These are phyloP conservation scores for Borostomias antarcticus DNA, from an alignment of 2,797 vertebrate genomes.

Conservation along the genomic window DNA sequence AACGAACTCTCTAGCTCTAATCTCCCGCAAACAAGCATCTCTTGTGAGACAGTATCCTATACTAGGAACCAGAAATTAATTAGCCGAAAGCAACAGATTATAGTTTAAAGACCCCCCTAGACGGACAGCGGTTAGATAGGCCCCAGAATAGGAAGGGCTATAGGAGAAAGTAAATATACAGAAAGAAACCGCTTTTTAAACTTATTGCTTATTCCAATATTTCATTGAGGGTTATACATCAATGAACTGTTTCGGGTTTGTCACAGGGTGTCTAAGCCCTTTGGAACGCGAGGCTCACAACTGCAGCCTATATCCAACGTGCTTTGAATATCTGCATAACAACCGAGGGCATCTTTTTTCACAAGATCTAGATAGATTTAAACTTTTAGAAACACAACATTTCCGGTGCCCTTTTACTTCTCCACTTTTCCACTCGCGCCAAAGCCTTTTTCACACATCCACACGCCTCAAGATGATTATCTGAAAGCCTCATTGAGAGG, in stretches of 20 bases:
- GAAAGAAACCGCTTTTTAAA: conserved; percentile 19
- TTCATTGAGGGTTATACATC: conserved; percentile 69
- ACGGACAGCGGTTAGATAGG: conserved; percentile 75
- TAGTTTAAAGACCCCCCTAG: conserved; percentile 80
- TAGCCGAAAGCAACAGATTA: conserved; percentile 90
- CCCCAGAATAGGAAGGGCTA: conserved; percentile 67
- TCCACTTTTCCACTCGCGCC: conserved; percentile 11
- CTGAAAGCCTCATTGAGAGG: background rate
- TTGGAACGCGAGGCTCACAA: conserved; percentile 47
- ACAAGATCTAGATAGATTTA: conserved; percentile 39
- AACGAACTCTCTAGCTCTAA: conserved; percentile 84
- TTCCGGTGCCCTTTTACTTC: conserved; percentile 3
- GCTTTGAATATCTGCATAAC: conserved; percentile 50
- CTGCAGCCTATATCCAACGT: conserved; percentile 51
- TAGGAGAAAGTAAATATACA: conserved; percentile 49
- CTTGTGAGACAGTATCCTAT: conserved; percentile 81
- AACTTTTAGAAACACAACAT: conserved; percentile 27
- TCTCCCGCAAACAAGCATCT: conserved; percentile 91
- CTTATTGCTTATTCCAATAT: conserved; percentile 69
- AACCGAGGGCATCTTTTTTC: conserved; percentile 31
- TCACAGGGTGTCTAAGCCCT: conserved; percentile 57
- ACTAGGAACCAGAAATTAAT: conserved; percentile 90
- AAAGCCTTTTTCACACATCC: conserved; percentile 9
- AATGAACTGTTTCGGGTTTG: conserved; percentile 67
- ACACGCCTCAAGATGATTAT: conserved; percentile 3